phyloP scores from a whole-genome alignment of 2,113 vertebrate species.

The Sclerurus mexicanus region DNA sequence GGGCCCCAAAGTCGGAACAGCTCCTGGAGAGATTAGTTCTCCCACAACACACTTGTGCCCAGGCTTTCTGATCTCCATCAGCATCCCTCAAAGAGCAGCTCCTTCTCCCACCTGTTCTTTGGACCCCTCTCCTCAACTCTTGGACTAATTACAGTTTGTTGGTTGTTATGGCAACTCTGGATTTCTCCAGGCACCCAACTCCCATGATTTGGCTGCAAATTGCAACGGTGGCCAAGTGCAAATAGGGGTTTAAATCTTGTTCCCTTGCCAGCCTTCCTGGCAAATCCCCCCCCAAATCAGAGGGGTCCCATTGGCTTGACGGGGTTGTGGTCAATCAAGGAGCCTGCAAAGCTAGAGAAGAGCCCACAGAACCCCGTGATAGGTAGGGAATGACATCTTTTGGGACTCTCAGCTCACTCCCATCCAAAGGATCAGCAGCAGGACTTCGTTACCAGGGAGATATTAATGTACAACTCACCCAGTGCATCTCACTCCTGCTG shows the following conservation, averaged over 20 bases:
- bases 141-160: slow-evolving; percentile 73
- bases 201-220: slow-evolving; percentile 51
- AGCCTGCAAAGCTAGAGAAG: background rate
- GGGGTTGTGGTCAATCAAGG: background rate
- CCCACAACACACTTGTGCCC: background rate
- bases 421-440: background rate
- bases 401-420: background rate
- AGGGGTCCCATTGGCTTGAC: background rate
- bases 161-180: slow-evolving; percentile 76
- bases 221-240: slow-evolving; percentile 39
- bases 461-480: rapidly evolving
- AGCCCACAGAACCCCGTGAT: rapidly evolving
- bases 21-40: slow-evolving; percentile 34
- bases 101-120: slow-evolving; percentile 29
- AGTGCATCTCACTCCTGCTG: background rate
- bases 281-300: background rate
- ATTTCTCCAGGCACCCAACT: slow-evolving; percentile 47
- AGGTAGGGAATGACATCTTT: background rate
- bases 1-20: background rate
- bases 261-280: background rate
- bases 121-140: slow-evolving; percentile 57
- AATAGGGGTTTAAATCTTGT: background rate
- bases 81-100: slow-evolving; percentile 1
- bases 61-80: slow-evolving; percentile 12
- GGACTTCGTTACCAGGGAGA: background rate